Evolutionary conservation across 1,140 invertebrate genomes (phyloP).

Genomic region (Tetraneura akinire): DNA sequence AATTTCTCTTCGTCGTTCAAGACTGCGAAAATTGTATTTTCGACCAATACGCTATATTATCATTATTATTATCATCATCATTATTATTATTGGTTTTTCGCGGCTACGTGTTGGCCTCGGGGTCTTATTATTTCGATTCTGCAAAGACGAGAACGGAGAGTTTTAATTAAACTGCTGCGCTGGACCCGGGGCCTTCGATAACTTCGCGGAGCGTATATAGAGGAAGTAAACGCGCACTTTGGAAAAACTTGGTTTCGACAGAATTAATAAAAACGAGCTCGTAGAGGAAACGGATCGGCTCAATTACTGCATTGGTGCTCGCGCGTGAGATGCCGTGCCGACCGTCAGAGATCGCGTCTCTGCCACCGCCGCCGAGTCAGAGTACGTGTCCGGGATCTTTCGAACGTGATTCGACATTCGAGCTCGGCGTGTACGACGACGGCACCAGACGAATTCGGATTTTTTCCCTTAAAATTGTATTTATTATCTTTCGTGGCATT

Average conservation of each 20-base stretch:
- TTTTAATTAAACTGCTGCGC: conserved; percentile 42
- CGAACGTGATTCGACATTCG: conserved; percentile 30
- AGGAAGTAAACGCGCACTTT: neutral
- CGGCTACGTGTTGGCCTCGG: neutral
- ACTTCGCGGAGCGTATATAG: neutral
- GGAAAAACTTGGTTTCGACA: conserved; percentile 39
- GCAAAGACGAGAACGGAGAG: neutral
- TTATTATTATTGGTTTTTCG: too few species aligned
- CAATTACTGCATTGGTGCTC: conserved; percentile 40
- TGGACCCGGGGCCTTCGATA: neutral
- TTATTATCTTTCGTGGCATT: conserved; percentile 22
- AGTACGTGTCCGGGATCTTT: conserved; percentile 17
- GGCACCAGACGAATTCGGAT: neutral
- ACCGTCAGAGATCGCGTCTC: neutral
- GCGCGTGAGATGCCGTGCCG: neutral
- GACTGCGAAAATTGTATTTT: too few species aligned
- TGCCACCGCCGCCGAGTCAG: neutral
- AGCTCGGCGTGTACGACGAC: neutral
- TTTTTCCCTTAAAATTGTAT: too few species aligned
- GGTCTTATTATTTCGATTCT: neutral
- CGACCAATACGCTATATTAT: too few species aligned
- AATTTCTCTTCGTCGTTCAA: too few species aligned
- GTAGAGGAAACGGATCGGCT: neutral
- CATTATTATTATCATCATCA: too few species aligned
- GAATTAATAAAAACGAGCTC: conserved; percentile 45